phyloP scores from a whole-genome alignment of 1,140 invertebrate species.

The Zaprionus kolodkinae region DNA sequence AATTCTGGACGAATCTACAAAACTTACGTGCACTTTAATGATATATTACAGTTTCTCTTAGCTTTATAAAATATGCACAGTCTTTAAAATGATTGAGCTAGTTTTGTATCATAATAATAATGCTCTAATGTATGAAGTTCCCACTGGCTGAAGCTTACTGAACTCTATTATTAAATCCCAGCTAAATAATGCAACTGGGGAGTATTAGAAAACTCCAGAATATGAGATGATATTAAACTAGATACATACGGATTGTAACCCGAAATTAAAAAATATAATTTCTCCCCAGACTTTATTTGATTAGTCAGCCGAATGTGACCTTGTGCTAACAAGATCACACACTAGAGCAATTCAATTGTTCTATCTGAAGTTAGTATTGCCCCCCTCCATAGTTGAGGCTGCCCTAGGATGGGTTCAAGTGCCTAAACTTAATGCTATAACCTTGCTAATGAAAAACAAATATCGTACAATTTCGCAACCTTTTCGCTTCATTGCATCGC shows the following conservation, averaged over 20 bases:
- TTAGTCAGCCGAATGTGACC: constrained; percentile 12
- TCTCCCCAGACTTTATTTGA: neutral
- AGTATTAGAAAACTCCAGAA: neutral
- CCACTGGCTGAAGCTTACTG: neutral
- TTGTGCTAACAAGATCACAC: constrained; percentile 31
- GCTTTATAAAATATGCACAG: neutral
- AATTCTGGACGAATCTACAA: no score
- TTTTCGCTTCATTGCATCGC: constrained; percentile 69
- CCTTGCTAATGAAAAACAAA: constrained; percentile 57
- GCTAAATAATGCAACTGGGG: neutral
- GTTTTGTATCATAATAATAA: neutral
- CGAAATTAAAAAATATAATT: constrained; percentile 7
- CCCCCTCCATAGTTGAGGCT: neutral
- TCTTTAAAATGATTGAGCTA: neutral
- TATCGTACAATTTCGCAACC: constrained; percentile 47
- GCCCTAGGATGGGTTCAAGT: constrained; percentile 12
- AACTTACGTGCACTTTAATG: no score
- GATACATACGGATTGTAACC: neutral
- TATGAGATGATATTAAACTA: neutral
- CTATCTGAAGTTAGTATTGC: neutral
- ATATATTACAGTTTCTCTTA: no score
- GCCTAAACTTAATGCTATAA: constrained; percentile 32
- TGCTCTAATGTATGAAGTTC: neutral
- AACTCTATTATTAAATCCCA: neutral
- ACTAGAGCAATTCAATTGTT: constrained; percentile 53